These are phyloP conservation scores for Rhynchophorus ferrugineus DNA, from an alignment of 1,140 invertebrate genomes.

Conservation along the genomic window DNA sequence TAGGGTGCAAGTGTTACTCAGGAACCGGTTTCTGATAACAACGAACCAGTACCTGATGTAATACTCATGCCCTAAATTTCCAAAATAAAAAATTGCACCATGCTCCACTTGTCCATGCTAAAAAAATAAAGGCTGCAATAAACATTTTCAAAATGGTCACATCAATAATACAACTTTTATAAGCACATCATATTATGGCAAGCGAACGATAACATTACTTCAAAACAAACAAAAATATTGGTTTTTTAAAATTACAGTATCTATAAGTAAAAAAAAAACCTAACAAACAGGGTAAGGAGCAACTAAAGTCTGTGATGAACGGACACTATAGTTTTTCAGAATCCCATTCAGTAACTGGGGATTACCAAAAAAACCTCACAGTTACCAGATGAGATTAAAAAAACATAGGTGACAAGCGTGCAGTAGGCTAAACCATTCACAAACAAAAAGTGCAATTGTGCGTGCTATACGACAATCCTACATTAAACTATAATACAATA, in stretches of 20 bases:
- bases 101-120: constrained; percentile 27
- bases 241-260: constrained; percentile 17
- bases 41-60: constrained; percentile 94
- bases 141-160: constrained; percentile 27
- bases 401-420: constrained; percentile 37
- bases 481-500: neutral
- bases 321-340: constrained; percentile 42
- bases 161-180: constrained; percentile 4
- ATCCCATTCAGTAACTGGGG: constrained; percentile 68
- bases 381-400: constrained; percentile 89
- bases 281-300: constrained; percentile 31
- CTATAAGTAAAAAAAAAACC: constrained; percentile 38
- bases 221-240: constrained; percentile 17
- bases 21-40: constrained; percentile 58
- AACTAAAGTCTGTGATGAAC: too few relatives aligned
- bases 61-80: constrained; percentile 76
- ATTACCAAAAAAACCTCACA: constrained; percentile 58
- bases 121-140: constrained; percentile 32
- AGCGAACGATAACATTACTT: neutral
- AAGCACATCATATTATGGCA: constrained; percentile 10
- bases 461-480: constrained; percentile 5
- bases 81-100: constrained; percentile 20
- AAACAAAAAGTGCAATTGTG: neutral
- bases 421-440: constrained; percentile 24
- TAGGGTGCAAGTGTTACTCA: constrained; percentile 70